phyloP scores from a whole-genome alignment of 2,113 vertebrate species.

The Erpornis zantholeuca region DNA sequence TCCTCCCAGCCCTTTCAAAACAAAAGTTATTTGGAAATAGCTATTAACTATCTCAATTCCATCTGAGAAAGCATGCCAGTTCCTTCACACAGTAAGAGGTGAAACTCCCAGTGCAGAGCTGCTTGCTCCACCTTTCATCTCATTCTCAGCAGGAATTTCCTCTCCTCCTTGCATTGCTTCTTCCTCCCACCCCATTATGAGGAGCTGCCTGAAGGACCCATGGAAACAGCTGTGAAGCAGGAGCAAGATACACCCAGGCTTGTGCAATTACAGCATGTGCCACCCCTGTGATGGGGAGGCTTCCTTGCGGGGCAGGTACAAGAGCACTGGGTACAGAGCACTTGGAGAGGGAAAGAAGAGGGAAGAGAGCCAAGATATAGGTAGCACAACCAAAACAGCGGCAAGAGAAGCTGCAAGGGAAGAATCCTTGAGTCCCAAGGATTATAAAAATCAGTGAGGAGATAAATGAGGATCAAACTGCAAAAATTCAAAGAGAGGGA shows the following conservation, averaged over 20 bases:
- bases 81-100: neutral
- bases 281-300: neutral
- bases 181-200: neutral
- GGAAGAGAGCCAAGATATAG: neutral
- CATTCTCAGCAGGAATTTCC: neutral
- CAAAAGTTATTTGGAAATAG: neutral
- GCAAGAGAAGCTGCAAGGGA: neutral
- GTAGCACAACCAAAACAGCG: neutral
- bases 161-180: neutral
- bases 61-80: neutral
- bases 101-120: neutral
- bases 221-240: neutral
- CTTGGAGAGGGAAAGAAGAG: neutral
- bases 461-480: neutral
- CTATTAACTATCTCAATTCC: neutral
- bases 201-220: neutral
- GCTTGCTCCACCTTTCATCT: neutral
- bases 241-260: neutral
- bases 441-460: neutral
- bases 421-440: neutral
- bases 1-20: neutral
- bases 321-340: neutral
- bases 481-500: neutral
- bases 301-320: neutral
- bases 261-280: fast-evolving